These are phyloP conservation scores for Spialia ferax DNA, from an alignment of 2,888 invertebrate genomes.

Conservation along the genomic window DNA sequence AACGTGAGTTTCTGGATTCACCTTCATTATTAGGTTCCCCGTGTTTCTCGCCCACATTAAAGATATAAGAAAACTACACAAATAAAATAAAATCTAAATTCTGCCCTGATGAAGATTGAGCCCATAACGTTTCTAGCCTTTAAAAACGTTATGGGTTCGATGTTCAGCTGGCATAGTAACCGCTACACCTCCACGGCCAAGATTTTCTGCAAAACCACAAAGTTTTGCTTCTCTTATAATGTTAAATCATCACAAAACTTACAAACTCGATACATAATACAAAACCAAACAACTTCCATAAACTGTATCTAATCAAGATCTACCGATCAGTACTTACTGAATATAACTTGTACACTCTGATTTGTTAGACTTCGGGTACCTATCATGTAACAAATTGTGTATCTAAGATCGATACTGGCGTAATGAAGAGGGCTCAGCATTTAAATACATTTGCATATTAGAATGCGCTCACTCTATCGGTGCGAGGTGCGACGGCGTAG, in stretches of 20 bases:
- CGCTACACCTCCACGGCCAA: not conserved
- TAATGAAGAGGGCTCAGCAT: slow-evolving; percentile 86
- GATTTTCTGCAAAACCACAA: not conserved
- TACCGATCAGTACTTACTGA: slow-evolving; percentile 5
- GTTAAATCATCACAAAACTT: not conserved
- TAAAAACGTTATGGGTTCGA: no score
- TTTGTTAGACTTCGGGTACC: slow-evolving; percentile 74
- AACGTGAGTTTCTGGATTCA: no score
- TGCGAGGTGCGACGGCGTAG: slow-evolving; percentile 45
- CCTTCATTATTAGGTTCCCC: no score
- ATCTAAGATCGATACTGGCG: slow-evolving; percentile 85
- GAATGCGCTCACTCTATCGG: slow-evolving; percentile 75
- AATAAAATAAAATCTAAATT: not conserved
- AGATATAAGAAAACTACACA: not conserved
- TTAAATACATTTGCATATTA: slow-evolving; percentile 87
- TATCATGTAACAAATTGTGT: slow-evolving; percentile 85
- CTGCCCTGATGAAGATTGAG: not conserved
- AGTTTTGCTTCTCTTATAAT: not conserved
- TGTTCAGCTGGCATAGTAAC: not conserved
- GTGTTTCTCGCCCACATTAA: no score
- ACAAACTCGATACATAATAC: not conserved
- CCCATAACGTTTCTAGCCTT: not conserved
- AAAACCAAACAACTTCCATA: slow-evolving; percentile 12
- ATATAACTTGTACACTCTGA: slow-evolving; percentile 54
- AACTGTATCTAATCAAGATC: slow-evolving; percentile 15